Conservation (phyloP, 1,140 invertebrate genomes). For the Forficula auricularia region DNA sequence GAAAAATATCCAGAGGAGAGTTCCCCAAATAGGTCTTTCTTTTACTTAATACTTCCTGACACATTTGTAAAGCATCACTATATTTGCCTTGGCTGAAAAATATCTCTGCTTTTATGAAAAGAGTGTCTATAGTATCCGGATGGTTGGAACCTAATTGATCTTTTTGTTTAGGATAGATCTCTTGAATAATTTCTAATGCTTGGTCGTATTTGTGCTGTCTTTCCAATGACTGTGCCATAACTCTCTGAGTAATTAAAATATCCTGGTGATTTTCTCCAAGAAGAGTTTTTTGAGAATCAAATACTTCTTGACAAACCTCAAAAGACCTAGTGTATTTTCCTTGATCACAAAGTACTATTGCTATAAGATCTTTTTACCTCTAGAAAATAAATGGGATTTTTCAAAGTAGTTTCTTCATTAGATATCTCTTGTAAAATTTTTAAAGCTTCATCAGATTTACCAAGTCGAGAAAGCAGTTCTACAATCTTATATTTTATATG, state of each 20-base stretch:
- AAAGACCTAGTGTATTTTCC: too few species aligned
- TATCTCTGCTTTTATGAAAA: conserved; percentile 14
- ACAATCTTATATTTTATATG: too few species aligned
- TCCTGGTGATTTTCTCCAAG: conserved; percentile 4
- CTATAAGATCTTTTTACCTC: too few species aligned
- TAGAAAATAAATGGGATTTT: too few species aligned
- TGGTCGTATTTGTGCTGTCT: conserved; percentile 8
- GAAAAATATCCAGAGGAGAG: conserved; percentile 16
- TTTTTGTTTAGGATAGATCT: conserved; percentile 8
- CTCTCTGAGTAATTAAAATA: conserved; percentile 1
- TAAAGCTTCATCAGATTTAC: too few species aligned
- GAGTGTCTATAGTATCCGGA: conserved; percentile 9
- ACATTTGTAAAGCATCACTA: conserved; percentile 16
- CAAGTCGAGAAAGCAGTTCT: too few species aligned
- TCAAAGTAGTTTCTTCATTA: too few species aligned
- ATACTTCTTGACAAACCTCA: too few species aligned
- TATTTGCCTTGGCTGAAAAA: conserved; percentile 12
- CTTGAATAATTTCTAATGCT: conserved; percentile 7
- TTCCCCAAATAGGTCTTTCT: conserved; percentile 14
- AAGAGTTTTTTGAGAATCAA: too few species aligned
- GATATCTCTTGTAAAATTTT: too few species aligned
- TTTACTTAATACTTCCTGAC: conserved; percentile 14
- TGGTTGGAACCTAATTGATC: conserved; percentile 9
- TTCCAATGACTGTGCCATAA: background rate
- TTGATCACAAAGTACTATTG: too few species aligned